Evolutionary conservation across 2,797 vertebrate species (phyloP).

Genomic region (Poeciliopsis turneri): DNA sequence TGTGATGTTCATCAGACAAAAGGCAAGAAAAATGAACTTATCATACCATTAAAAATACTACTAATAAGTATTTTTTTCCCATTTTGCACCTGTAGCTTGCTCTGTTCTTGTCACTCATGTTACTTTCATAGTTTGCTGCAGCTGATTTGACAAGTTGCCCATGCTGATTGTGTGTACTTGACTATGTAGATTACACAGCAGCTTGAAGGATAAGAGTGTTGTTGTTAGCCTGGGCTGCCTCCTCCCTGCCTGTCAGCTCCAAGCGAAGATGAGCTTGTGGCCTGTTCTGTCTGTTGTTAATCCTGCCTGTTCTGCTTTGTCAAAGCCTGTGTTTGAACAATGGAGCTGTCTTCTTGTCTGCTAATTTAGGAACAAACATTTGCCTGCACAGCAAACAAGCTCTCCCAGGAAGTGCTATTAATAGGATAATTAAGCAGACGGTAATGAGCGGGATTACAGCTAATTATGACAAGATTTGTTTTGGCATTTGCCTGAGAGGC

Average conservation of each 20-base stretch:
- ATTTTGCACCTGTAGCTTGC: slow-evolving; percentile 50
- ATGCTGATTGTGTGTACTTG: slow-evolving; percentile 70
- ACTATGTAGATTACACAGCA: slow-evolving; percentile 73
- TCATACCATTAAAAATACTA: slow-evolving; percentile 2
- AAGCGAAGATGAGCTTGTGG: slow-evolving; percentile 74
- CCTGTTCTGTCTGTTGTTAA: slow-evolving; percentile 80
- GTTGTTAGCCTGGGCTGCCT: slow-evolving; percentile 70
- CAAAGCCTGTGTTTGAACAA: slow-evolving; percentile 87
- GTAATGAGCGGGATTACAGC: slow-evolving; percentile 98
- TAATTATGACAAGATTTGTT: slow-evolving; percentile 99
- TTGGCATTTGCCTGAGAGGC: slow-evolving; percentile 96
- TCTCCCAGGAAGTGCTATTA: slow-evolving; percentile 99
- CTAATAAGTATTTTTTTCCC: not conserved
- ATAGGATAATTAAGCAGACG: slow-evolving; percentile 99
- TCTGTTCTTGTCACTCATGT: slow-evolving; percentile 48
- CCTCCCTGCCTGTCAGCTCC: slow-evolving; percentile 74
- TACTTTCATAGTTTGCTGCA: slow-evolving; percentile 46
- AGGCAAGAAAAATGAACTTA: not conserved
- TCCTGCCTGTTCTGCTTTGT: slow-evolving; percentile 85
- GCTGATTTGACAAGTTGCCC: slow-evolving; percentile 63
- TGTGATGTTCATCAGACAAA: not conserved
- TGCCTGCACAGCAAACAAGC: slow-evolving; percentile 93
- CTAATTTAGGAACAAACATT: slow-evolving; percentile 99
- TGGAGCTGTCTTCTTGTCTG: slow-evolving; percentile 95
- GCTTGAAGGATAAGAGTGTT: slow-evolving; percentile 70